A percentile compares a stretch with the other conserved stretches of the same genome.
Conservation (phyloP, 2,888 invertebrate genomes). For the Flabesymbios commensalis region DNA sequence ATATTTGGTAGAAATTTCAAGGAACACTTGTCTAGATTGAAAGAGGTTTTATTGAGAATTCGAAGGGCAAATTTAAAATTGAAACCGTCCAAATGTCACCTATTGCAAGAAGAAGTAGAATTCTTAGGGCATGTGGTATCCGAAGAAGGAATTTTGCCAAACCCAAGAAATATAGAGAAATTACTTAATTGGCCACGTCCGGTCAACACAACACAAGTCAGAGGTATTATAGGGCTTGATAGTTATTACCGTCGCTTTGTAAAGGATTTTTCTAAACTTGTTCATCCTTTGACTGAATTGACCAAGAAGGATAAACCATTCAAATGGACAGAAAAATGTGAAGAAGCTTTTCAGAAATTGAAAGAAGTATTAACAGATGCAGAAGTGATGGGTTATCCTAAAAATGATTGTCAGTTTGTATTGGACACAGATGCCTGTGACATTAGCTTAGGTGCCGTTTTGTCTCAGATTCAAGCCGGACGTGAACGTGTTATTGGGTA, state of each 20-base stretch:
- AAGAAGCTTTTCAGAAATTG: slow-evolving; percentile 9
- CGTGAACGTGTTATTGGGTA: slow-evolving; percentile 24
- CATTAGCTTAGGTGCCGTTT: slow-evolving; percentile 9
- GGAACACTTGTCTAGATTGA: slow-evolving; percentile 29
- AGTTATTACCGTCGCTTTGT: slow-evolving; percentile 31
- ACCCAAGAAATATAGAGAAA: background rate
- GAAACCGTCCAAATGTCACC: slow-evolving; percentile 31
- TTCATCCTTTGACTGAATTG: slow-evolving; percentile 22
- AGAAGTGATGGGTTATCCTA: slow-evolving; percentile 23
- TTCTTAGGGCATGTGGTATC: slow-evolving; percentile 24
- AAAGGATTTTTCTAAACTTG: slow-evolving; percentile 19
- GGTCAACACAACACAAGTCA: slow-evolving; percentile 17
- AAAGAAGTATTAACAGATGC: slow-evolving; percentile 9
- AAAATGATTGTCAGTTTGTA: background rate
- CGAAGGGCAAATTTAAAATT: slow-evolving; percentile 11
- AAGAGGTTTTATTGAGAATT: slow-evolving; percentile 25
- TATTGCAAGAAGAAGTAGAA: slow-evolving; percentile 15
- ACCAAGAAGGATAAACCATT: slow-evolving; percentile 10
- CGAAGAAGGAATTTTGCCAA: background rate
- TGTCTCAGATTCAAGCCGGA: slow-evolving; percentile 23
- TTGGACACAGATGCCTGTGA: slow-evolving; percentile 25
- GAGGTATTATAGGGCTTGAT: slow-evolving; percentile 30
- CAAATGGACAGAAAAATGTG: slow-evolving; percentile 20
- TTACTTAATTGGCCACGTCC: slow-evolving; percentile 3
- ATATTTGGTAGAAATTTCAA: background rate